phyloP scores from a whole-genome alignment of 2,113 vertebrate genomes.

The Melanostigma gelatinosum region DNA sequence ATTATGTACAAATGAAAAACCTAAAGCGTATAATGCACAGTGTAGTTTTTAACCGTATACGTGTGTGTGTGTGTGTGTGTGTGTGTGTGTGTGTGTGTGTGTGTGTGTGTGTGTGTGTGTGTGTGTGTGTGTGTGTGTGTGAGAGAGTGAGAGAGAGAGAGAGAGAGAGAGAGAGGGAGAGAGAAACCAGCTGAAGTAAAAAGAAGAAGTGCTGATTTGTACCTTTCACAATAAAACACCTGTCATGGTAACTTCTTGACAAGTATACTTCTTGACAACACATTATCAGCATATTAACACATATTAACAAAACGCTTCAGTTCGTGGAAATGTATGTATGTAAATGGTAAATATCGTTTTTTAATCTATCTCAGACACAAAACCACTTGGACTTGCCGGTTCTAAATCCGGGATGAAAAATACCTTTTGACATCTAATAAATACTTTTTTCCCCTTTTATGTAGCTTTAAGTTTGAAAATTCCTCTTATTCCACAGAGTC shows the following conservation, averaged over 20 bases:
- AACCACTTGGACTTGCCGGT: neutral
- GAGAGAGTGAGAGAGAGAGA: neutral
- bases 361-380: neutral
- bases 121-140: slow-evolving; percentile 7
- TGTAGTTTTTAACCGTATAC: neutral
- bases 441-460: neutral
- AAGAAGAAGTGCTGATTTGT: neutral
- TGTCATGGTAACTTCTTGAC: neutral
- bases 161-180: neutral
- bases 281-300: neutral
- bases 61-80: slow-evolving; percentile 4
- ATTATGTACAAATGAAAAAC: neutral
- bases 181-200: neutral
- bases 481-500: neutral
- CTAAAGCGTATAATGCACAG: neutral
- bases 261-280: neutral
- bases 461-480: neutral
- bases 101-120: neutral
- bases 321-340: neutral
- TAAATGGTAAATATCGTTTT: neutral
- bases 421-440: neutral
- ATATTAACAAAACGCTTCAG: neutral
- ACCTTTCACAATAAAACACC: slow-evolving; percentile 30
- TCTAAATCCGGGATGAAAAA: neutral
- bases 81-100: slow-evolving; percentile 5